These are phyloP conservation scores for Stegodyphus mimosarum DNA, from an alignment of 1,140 invertebrate species.

Conservation along the genomic window DNA sequence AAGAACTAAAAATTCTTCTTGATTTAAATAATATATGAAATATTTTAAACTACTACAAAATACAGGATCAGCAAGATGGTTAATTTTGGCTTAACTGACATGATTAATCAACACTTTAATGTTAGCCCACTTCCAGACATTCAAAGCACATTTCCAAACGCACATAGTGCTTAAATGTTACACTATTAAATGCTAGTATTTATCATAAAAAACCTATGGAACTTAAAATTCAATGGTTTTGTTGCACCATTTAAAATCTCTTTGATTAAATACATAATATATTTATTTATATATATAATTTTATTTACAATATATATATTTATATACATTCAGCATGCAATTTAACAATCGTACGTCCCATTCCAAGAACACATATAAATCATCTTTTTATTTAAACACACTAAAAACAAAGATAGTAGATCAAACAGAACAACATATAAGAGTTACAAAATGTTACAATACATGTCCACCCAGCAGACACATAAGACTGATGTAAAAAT, in stretches of 20 bases:
- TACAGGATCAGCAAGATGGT: neutral
- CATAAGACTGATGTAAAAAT: neutral
- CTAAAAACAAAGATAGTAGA: neutral
- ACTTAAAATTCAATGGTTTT: no score
- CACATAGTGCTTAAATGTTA: neutral
- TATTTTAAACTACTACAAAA: neutral
- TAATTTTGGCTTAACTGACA: neutral
- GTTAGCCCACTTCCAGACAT: neutral
- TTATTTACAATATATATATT: neutral
- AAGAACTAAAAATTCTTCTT: neutral
- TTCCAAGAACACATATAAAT: neutral
- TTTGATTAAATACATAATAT: no score
- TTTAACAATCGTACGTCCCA: neutral
- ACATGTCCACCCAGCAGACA: neutral
- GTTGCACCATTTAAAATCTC: no score
- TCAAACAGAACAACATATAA: neutral
- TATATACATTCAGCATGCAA: neutral
- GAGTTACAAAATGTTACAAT: neutral
- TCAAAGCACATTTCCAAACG: neutral
- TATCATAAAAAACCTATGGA: no score
- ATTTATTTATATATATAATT: neutral
- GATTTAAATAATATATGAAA: neutral
- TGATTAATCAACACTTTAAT: neutral
- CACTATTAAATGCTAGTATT: no score
- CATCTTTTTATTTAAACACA: neutral